Base-by-base conservation (phyloP, 1,140 invertebrate species). In the Drosophila sp. region DNA sequence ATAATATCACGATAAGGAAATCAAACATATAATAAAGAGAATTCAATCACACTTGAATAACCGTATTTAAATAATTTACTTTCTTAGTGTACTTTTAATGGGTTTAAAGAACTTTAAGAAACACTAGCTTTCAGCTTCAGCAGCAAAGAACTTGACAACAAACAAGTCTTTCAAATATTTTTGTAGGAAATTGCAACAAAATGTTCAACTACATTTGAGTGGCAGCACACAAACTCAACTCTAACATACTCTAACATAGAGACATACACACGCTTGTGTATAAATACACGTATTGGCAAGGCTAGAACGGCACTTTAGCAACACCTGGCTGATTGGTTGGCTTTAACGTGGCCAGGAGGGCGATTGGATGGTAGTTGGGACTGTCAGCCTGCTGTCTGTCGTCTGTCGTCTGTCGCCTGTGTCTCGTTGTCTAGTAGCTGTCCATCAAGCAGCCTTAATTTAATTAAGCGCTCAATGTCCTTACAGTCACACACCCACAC, bases 381-480 rank as follows among this genome's bases (percentile, higher is more conserved):
- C 48, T 69, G 72, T 51, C 72, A 70, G 53, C n/a, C n/a, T n/a
- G n/a, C n/a, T n/a, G 36, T 18, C 29, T 50, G 41, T 18, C 62
- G 48, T n/a, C 46, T 14, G 65, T 5, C 11, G 45, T n/a, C 56
- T 14, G 65, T 5, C 11, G 45, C n/a, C 38, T 61, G 41, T 51
- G 79, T 62, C 80, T 69, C 63, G 41, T 65, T 86, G 82, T 86
- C 82, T 86, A 78, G 79, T 87, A 87, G 79, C 83, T 89, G 83
- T 89, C 83, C 83, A 87, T 87, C 83, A 87, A 89, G 83, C 51
- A 80, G 69, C 72, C 83, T 89, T 87, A 87, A 87, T 87, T 87
- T 83, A 87, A 87, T 87, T 87, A 89, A 83, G 83, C 83, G 79
- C 83, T 87, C 83, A 87, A 87, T 83, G 79, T 87, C 83, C 83